Conservation (phyloP, 2,888 invertebrate genomes). For the Tenthredo scrophulariae region DNA sequence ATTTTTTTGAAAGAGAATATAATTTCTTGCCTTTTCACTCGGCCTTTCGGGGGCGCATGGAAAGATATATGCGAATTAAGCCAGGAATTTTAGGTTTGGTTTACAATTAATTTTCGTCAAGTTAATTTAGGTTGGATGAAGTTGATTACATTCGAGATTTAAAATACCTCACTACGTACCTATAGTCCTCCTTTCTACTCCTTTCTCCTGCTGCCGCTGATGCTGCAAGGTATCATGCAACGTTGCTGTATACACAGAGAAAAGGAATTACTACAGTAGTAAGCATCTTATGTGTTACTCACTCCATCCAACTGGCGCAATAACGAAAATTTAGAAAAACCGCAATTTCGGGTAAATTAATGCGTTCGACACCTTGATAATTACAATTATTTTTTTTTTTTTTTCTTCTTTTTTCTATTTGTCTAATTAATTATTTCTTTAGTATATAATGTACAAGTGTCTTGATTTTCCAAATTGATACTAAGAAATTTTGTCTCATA, state of each 20-base stretch:
- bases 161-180: neutral
- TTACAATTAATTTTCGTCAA: neutral
- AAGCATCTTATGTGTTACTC: neutral
- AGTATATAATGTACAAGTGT: too few species aligned
- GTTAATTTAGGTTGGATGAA: neutral
- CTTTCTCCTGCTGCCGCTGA: neutral
- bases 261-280: neutral
- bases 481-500: neutral
- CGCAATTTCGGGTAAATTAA: too few species aligned
- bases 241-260: neutral
- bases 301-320: too few species aligned
- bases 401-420: too few species aligned
- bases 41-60: neutral
- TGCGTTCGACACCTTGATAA: too few species aligned
- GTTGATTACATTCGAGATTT: neutral
- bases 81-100: neutral
- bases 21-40: neutral
- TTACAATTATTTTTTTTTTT: too few species aligned
- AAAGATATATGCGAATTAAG: neutral
- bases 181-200: constrained; percentile 34
- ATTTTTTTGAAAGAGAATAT: neutral
- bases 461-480: neutral
- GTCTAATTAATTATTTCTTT: too few species aligned
- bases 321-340: too few species aligned
- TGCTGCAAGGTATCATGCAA: neutral